Base-by-base conservation (phyloP, 1,140 invertebrate genomes). In the Drosophila baimaii region DNA sequence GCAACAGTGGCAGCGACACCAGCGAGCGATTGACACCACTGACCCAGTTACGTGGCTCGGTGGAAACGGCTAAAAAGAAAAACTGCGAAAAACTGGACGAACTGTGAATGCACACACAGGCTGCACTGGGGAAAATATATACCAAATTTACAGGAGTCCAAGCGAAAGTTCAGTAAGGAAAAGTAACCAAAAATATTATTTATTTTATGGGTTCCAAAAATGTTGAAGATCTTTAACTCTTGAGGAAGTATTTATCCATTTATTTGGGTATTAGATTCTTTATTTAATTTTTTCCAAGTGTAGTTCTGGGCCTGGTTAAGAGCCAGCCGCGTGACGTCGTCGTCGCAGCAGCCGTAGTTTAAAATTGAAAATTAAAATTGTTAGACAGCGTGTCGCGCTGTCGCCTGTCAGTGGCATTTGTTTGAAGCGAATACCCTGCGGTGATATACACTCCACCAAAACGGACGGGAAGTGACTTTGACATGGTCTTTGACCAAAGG, bases 331-430 rank as follows among this genome's bases (percentile, higher is more conserved):
- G 64, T 83, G 68, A 79, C 61, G 71, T 75, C 70, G 77, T 46
- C 59, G 80, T 51, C 62, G 65, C 49, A 55, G 65, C 49, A 55
- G 71, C 64, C 61, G 75, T 79, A 23, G 77, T 43, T 69, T 86
- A 69, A 86, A 86, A 86, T 86, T 81, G 82, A 86, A 86, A 86
- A 86, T 86, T 86, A 86, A 86, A 86, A 86, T 86, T 86, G 82
- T 86, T 86, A 86, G 82, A 86, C 82, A 86, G 82, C 82, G 82
- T 86, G 82, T 86, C 82, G 82, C 82, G 82, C 75, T 86, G 82
- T 86, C 79, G 82, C 82, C 79, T 86, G 82, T 86, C 82, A 75
- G 57, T 66, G 66, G 70, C 82, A 76, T 72, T 85, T 71, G 70
- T 63, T 84, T 86, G 72, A 66, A 66, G 71, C 79, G 69, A 46